These are phyloP conservation scores for Danionella cerebrum DNA, from an alignment of 2,113 vertebrate genomes.

Conservation along the genomic window DNA sequence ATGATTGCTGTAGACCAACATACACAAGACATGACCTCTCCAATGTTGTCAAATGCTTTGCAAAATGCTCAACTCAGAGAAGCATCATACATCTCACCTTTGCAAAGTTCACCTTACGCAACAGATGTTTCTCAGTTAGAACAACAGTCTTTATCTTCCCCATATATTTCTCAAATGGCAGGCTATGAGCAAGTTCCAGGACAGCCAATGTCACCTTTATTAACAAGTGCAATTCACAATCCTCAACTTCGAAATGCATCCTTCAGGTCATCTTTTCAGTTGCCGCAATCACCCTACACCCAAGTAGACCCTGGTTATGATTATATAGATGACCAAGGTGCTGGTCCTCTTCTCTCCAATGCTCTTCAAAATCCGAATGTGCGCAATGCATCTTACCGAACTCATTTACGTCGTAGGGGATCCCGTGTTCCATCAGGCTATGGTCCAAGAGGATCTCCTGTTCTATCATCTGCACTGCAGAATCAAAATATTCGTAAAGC, in stretches of 20 bases:
- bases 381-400: conserved; percentile 35
- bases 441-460: conserved; percentile 11
- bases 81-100: conserved; percentile 40
- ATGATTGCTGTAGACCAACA: conserved; percentile 27
- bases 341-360: conserved; percentile 54
- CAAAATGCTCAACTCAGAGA: conserved; percentile 46
- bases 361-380: conserved; percentile 59
- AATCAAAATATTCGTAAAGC: conserved; percentile 52
- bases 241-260: conserved; percentile 49
- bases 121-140: conserved; percentile 34
- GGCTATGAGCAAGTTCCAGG: conserved; percentile 31
- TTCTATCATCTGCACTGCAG: conserved; percentile 35
- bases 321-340: conserved; percentile 57
- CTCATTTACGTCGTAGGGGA: conserved; percentile 27
- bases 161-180: conserved; percentile 29
- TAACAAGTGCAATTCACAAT: conserved; percentile 51
- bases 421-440: conserved; percentile 5
- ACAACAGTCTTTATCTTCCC: conserved; percentile 46
- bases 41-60: conserved; percentile 43
- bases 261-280: conserved; percentile 44
- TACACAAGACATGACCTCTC: conserved; percentile 11
- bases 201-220: conserved; percentile 41
- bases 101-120: conserved; percentile 43
- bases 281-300: conserved; percentile 51
- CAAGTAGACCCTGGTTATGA: conserved; percentile 57